phyloP scores from a whole-genome alignment of 2,113 vertebrate species.

The Stegostoma tigrinum region DNA sequence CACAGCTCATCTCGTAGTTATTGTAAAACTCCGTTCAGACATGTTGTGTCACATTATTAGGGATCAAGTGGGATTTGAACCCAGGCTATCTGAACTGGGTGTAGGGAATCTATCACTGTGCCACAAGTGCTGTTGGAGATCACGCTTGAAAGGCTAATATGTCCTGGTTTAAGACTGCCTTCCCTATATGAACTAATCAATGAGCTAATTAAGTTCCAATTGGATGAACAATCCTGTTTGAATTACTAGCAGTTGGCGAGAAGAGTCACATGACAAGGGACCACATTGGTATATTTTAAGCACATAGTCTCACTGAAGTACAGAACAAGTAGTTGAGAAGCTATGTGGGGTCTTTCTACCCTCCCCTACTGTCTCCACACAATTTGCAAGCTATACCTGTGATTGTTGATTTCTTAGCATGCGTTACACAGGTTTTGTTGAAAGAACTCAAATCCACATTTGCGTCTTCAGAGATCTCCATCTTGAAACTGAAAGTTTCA shows the following conservation, averaged over 20 bases:
- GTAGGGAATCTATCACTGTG: too few species aligned
- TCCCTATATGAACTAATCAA: not conserved
- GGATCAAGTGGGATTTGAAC: too few species aligned
- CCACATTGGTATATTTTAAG: not conserved
- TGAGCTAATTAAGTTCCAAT: not conserved
- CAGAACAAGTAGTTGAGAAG: too few species aligned
- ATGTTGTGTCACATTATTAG: too few species aligned
- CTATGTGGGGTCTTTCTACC: too few species aligned
- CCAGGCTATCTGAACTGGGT: too few species aligned
- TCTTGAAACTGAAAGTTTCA: not conserved
- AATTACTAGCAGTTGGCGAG: not conserved
- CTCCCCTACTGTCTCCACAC: too few species aligned
- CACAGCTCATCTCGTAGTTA: not conserved
- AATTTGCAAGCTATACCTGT: not conserved
- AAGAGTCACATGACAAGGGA: not conserved
- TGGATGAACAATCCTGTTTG: not conserved
- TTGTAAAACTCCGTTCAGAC: too few species aligned
- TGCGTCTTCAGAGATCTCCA: not conserved
- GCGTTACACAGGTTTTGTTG: not conserved
- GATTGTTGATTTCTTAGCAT: not conserved
- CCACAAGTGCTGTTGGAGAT: not conserved
- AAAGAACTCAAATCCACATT: not conserved
- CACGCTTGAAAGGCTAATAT: not conserved
- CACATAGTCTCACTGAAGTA: not conserved
- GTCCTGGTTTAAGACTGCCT: not conserved